Percentiles rank a stretch among this genome's conserved stretches.
Evolutionary conservation across 2,888 invertebrate species (phyloP).

Genomic region (Callosobruchus maculatus): DNA sequence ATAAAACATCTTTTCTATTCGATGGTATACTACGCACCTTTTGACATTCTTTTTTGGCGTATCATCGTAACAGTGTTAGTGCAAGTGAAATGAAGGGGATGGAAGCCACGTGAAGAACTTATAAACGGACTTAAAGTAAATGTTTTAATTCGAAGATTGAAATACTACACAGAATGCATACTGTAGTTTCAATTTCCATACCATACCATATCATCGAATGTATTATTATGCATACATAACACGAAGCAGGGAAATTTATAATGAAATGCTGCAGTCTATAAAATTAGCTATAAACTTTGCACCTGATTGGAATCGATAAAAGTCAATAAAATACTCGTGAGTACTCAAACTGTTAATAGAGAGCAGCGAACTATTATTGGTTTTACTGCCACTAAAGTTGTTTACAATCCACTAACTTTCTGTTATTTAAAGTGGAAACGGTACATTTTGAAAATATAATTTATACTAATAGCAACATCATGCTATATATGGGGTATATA

Average conservation of each 20-base stretch:
- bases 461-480: neutral
- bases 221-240: neutral
- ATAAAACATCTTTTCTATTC: too few species aligned
- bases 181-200: too few species aligned
- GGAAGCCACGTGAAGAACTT: too few species aligned
- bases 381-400: neutral
- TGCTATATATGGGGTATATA: neutral
- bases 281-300: neutral
- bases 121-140: too few species aligned
- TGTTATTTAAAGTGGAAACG: neutral
- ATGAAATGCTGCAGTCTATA: neutral
- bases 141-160: too few species aligned
- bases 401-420: neutral
- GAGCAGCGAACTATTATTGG: neutral
- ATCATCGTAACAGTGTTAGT: too few species aligned
- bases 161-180: too few species aligned
- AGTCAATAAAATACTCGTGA: neutral
- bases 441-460: neutral
- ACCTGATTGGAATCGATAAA: neutral
- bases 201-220: neutral
- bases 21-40: too few species aligned
- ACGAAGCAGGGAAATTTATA: neutral
- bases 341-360: neutral
- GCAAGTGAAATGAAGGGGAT: too few species aligned
- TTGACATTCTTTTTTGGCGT: too few species aligned